These are phyloP conservation scores for Ips nitidus DNA, from an alignment of 1,140 invertebrate species.

Conservation along the genomic window DNA sequence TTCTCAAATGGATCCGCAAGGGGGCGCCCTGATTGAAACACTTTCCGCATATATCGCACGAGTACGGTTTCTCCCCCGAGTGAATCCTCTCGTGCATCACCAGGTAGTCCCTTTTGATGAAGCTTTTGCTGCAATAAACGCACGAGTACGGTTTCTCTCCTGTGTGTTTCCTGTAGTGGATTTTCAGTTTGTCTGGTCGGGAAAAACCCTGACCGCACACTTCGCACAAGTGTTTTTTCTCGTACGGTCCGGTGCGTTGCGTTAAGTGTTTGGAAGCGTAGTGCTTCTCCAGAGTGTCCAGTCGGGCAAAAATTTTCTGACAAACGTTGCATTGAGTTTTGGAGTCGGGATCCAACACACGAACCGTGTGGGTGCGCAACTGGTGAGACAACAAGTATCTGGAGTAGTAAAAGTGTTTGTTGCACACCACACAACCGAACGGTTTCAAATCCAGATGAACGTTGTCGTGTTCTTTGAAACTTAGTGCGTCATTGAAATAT, in stretches of 20 bases:
- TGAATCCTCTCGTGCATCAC: constrained; percentile 61
- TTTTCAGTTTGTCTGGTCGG: constrained; percentile 59
- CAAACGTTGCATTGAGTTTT: constrained; percentile 49
- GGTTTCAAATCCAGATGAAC: constrained; percentile 69
- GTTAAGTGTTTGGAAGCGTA: constrained; percentile 56
- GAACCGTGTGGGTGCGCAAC: constrained; percentile 53
- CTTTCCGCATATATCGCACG: constrained; percentile 57
- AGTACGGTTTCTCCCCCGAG: constrained; percentile 58
- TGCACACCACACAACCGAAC: constrained; percentile 65
- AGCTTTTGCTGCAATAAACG: constrained; percentile 57
- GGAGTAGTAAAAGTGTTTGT: constrained; percentile 61
- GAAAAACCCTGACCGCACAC: constrained; percentile 61
- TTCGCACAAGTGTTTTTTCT: constrained; percentile 55
- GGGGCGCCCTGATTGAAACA: constrained; percentile 54
- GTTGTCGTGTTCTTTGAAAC: constrained; percentile 60
- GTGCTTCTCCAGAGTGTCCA: constrained; percentile 55
- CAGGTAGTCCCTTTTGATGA: constrained; percentile 57
- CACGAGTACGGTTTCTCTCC: constrained; percentile 57
- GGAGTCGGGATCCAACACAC: constrained; percentile 40
- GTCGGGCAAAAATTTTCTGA: constrained; percentile 53
- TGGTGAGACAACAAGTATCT: constrained; percentile 51
- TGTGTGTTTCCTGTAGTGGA: constrained; percentile 63
- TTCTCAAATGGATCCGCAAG: constrained; percentile 56
- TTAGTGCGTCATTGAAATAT: constrained; percentile 50
- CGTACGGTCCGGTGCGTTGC: constrained; percentile 45